These are phyloP conservation scores for Pristionchus japonicus DNA, from an alignment of 2,888 invertebrate genomes.

Conservation along the genomic window DNA sequence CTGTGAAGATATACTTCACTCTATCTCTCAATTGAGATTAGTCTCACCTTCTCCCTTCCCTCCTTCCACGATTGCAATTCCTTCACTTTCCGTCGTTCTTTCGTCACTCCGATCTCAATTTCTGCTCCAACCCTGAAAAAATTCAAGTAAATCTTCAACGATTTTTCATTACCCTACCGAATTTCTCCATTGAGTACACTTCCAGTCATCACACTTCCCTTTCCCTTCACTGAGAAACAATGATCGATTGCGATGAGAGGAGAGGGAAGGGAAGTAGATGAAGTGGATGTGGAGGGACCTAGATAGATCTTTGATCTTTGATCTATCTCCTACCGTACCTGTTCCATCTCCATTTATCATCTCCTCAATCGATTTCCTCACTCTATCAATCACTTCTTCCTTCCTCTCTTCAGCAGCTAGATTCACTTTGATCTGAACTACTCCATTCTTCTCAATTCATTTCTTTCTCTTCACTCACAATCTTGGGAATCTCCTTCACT, in stretches of 20 bases:
- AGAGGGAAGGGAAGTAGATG: neutral
- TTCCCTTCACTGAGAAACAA: constrained; percentile 84
- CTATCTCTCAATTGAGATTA: neutral
- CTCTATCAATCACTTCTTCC: neutral
- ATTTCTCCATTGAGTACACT: constrained; percentile 62
- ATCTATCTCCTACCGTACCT: neutral
- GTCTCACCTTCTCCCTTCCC: neutral
- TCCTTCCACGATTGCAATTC: constrained; percentile 84
- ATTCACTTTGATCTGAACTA: neutral
- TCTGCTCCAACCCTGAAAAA: constrained; percentile 69
- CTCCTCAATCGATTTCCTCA: neutral
- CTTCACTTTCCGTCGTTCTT: constrained; percentile 82
- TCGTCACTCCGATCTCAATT: constrained; percentile 82
- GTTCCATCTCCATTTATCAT: neutral
- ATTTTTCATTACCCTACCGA: constrained; percentile 42
- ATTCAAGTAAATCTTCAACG: neutral
- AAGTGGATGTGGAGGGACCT: constrained; percentile 77
- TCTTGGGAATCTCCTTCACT: constrained; percentile 12
- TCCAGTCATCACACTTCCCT: constrained; percentile 83
- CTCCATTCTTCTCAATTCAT: neutral
- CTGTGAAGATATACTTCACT: constrained; percentile 77
- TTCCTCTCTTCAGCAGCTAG: neutral
- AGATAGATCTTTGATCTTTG: constrained; percentile 49
- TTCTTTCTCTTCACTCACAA: neutral
- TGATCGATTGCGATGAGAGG: constrained; percentile 83